Percentiles rank a stretch among this genome's conserved stretches.
Conservation (phyloP, 2,113 vertebrate genomes). For the Pteronura brasiliensis region DNA sequence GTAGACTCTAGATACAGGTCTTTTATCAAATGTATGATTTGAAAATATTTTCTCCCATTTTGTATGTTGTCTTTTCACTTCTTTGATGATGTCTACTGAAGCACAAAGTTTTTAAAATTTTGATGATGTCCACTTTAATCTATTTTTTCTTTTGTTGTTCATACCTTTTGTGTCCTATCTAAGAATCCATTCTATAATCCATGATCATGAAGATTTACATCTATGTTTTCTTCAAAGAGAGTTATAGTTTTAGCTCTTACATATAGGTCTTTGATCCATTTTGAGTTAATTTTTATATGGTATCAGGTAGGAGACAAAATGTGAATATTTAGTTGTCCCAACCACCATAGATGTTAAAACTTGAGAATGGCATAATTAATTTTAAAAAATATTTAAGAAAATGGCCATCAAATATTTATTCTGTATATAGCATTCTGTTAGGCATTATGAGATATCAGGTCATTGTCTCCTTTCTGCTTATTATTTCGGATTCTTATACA, state of each 20-base stretch:
- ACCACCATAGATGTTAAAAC: not conserved
- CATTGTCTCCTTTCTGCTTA: not conserved
- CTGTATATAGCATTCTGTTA: not conserved
- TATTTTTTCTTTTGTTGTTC: conserved; percentile 17
- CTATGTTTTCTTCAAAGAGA: not conserved
- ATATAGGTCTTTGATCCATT: not conserved
- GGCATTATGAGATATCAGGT: not conserved
- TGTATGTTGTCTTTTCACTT: not conserved
- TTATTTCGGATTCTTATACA: not conserved
- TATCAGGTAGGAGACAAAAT: not conserved
- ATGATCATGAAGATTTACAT: not conserved
- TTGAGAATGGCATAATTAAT: not conserved
- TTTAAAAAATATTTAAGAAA: not conserved
- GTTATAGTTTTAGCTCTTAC: not conserved
- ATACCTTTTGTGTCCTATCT: not conserved
- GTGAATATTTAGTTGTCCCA: not conserved
- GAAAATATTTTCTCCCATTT: no score
- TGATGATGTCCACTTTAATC: not conserved
- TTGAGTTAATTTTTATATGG: not conserved
- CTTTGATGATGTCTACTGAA: not conserved
- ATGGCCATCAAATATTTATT: not conserved
- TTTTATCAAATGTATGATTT: no score
- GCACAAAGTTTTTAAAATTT: conserved; percentile 2
- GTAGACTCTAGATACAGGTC: no score
- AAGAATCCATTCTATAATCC: not conserved